These are phyloP conservation scores for Bradypodion pumilum DNA, from an alignment of 2,797 vertebrate genomes.

Conservation along the genomic window DNA sequence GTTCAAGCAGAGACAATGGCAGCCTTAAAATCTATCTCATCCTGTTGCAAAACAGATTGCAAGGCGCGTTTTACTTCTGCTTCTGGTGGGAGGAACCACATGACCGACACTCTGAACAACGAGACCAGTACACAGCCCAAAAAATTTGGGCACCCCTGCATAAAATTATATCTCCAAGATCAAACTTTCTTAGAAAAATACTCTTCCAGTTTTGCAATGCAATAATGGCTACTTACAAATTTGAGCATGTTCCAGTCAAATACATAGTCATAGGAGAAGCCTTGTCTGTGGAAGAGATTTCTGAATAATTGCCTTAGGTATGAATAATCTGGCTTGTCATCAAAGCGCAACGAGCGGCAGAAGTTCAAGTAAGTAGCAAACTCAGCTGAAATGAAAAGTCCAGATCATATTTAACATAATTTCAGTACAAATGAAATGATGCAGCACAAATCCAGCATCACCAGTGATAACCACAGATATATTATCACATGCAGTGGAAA, in stretches of 20 bases:
- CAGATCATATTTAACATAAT: constrained; percentile 4
- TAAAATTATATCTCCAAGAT: background rate
- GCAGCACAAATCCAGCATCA: background rate
- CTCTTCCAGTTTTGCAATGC: background rate
- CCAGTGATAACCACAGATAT: too few relatives aligned
- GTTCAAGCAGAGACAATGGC: too few relatives aligned
- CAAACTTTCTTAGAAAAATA: background rate
- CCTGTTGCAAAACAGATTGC: too few relatives aligned
- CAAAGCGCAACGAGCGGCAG: constrained; percentile 93
- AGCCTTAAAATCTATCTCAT: too few relatives aligned
- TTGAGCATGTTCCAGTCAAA: constrained; percentile 99
- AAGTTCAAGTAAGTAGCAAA: constrained; percentile 97
- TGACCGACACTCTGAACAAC: too few relatives aligned
- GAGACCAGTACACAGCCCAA: too few relatives aligned
- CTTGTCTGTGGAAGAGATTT: constrained; percentile 94
- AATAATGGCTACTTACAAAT: constrained; percentile 84
- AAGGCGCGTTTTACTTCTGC: too few relatives aligned
- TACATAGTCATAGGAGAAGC: constrained; percentile 95
- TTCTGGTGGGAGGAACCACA: too few relatives aligned
- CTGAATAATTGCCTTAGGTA: constrained; percentile 94
- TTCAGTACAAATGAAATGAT: constrained; percentile 2
- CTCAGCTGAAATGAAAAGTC: constrained; percentile 81
- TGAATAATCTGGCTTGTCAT: constrained; percentile 96
- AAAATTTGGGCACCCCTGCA: too few relatives aligned
- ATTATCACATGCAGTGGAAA: background rate